These are phyloP conservation scores for Orycteropus afer DNA, from an alignment of 2,113 vertebrate species.

Conservation along the genomic window DNA sequence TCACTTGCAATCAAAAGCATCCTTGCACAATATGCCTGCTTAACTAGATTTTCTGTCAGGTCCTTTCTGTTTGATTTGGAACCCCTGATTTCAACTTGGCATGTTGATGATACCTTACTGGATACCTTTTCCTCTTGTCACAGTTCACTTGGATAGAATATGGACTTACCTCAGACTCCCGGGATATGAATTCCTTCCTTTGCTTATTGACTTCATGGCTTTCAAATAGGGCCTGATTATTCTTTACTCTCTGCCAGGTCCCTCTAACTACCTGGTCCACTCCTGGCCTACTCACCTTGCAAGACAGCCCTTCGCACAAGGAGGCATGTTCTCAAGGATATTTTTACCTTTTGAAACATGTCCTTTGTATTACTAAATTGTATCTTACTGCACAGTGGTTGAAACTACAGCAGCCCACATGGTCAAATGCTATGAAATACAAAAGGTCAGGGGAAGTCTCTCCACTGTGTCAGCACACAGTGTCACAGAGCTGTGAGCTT, in stretches of 20 bases:
- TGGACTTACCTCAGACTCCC: neutral
- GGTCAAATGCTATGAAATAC: neutral
- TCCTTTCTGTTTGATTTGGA: neutral
- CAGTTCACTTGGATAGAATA: constrained; percentile 10
- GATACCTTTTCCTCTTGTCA: neutral
- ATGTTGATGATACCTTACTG: neutral
- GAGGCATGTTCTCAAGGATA: neutral
- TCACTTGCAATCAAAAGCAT: neutral
- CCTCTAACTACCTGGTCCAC: neutral
- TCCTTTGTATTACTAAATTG: neutral
- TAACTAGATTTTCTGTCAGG: neutral
- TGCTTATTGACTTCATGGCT: neutral
- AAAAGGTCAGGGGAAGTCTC: neutral
- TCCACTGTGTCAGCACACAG: neutral
- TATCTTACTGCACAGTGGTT: neutral
- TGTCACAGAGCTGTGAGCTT: neutral
- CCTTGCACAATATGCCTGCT: neutral
- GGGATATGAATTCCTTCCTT: neutral
- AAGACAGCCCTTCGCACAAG: neutral
- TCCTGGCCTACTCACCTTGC: neutral
- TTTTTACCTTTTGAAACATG: constrained; percentile 25
- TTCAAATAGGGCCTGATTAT: neutral
- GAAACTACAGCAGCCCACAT: neutral
- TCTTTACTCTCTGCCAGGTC: neutral
- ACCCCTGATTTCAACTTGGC: neutral